Base-by-base conservation (phyloP, 2,888 invertebrate species). In the Ichneumoninae sp. region DNA sequence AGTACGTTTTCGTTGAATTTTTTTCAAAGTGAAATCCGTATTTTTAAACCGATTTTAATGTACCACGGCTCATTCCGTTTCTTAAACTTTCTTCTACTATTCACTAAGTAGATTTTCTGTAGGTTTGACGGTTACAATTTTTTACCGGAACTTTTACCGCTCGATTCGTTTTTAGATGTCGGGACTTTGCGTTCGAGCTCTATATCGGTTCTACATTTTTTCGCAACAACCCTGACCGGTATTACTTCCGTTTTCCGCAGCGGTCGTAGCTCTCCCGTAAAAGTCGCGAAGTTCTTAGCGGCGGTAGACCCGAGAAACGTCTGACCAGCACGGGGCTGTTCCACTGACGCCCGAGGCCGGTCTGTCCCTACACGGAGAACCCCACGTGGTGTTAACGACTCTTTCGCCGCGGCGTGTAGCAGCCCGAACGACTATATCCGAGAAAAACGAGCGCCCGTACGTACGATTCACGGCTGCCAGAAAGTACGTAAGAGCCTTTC, bases 321-420 rank as follows among this genome's bases (percentile, higher is more conserved):
- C 33, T 62, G 62, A 62, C 62, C 62, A 33, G 30, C 26, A 30
- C 22, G 22, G 60, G 60, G 60, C 16, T 30, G 26, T 60, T 60
- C 60, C 30, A 60, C 60, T 30, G 60, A 13, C 16, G 30, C 30
- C 26, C 60, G 60, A 60, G 60, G 30, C 60, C 30, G 6, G 3
- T 22, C 30, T 30, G 60, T 10, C 10, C 60, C 16, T 57, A 47
- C 50, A 60, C 36, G 44, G 62, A 33, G 13, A n/a, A 13, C 33
- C 62, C 10, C 74, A 74, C 62, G 74, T 62, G 74, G 47, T 33
- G 47, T 65, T 65, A 62, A 75, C 50, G 75, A 65, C 36, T 33
- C 33, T 33, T 1, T 22, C 13, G 50, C 62, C 62, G 13, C 65
- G 52, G 22, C 33, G 50, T 65, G 65, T 33, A 65, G 50, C 65